Percentiles rank a stretch among this genome's conserved stretches.
Evolutionary conservation across 2,888 invertebrate genomes (phyloP).

Genomic region (Cordilura impudica): DNA sequence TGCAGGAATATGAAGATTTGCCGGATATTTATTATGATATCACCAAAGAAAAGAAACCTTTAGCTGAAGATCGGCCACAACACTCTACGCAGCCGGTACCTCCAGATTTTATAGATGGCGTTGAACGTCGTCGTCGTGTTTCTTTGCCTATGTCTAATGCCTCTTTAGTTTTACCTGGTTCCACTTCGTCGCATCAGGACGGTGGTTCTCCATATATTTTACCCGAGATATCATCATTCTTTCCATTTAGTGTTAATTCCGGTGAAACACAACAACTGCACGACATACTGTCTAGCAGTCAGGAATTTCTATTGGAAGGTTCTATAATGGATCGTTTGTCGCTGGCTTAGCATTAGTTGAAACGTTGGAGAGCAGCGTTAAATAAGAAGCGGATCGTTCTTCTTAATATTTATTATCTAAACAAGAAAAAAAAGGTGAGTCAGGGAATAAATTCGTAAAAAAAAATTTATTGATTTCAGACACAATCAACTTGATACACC

Average conservation of each 20-base stretch:
- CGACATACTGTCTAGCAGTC: conserved; percentile 76
- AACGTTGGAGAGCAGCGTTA: background rate
- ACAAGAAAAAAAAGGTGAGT: conserved; percentile 68
- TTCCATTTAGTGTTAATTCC: conserved; percentile 76
- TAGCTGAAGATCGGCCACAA: conserved; percentile 24
- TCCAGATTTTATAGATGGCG: conserved; percentile 73
- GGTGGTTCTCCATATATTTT: conserved; percentile 57
- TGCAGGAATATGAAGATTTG: conserved; percentile 75
- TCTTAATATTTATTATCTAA: background rate
- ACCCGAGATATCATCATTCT: conserved; percentile 77
- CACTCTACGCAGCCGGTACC: conserved; percentile 39
- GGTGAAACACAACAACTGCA: conserved; percentile 74
- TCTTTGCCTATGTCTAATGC: conserved; percentile 53
- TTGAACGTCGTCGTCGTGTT: conserved; percentile 70
- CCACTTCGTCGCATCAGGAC: background rate
- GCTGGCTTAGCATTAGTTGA: conserved; percentile 68
- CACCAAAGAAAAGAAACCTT: conserved; percentile 66
- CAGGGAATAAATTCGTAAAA: too few relatives aligned
- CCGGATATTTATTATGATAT: conserved; percentile 72
- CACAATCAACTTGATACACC: too few relatives aligned
- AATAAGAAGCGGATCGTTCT: conserved; percentile 6
- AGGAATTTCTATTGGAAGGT: conserved; percentile 73
- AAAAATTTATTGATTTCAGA: too few relatives aligned
- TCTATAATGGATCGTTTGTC: conserved; percentile 77
- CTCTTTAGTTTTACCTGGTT: conserved; percentile 53